phyloP scores from a whole-genome alignment of 2,888 invertebrate genomes.

The Cheilosia vulpina region DNA sequence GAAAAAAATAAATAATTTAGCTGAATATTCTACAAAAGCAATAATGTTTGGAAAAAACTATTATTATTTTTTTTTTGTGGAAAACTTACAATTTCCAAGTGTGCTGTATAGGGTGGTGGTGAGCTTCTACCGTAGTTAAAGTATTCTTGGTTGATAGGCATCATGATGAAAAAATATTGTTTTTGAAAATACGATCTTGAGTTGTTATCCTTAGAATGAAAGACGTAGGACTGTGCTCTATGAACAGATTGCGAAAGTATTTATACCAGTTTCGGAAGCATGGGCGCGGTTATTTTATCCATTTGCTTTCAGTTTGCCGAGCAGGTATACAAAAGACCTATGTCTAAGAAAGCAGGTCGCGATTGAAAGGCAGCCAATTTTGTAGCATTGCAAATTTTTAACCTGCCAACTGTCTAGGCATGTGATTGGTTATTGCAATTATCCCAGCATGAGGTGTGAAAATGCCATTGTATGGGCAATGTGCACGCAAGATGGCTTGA shows the following conservation, averaged over 20 bases:
- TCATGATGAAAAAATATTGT: slow-evolving; percentile 21
- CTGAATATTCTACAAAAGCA: slow-evolving; percentile 9
- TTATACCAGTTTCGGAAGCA: slow-evolving; percentile 54
- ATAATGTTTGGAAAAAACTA: background rate
- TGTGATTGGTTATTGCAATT: slow-evolving; percentile 39
- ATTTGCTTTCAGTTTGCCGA: background rate
- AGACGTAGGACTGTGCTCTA: slow-evolving; percentile 41
- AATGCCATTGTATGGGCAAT: too few relatives aligned
- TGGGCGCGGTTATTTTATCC: background rate
- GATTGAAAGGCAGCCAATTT: background rate
- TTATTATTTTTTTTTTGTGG: background rate
- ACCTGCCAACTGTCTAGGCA: slow-evolving; percentile 1
- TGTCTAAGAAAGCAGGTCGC: slow-evolving; percentile 6
- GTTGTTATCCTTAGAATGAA: slow-evolving; percentile 66
- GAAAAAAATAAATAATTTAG: slow-evolving; percentile 35
- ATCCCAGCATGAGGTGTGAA: background rate
- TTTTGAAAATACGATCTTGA: slow-evolving; percentile 21
- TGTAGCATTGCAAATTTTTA: background rate
- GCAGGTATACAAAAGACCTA: slow-evolving; percentile 33
- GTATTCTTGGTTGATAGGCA: slow-evolving; percentile 36
- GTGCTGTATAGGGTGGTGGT: slow-evolving; percentile 59
- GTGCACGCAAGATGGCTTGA: too few relatives aligned
- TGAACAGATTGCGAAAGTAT: slow-evolving; percentile 60
- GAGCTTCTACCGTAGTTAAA: slow-evolving; percentile 34
- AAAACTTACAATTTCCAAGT: slow-evolving; percentile 67